Percentiles rank a stretch among this genome's conserved stretches.
These are phyloP conservation scores for Microplitis mediator DNA, from an alignment of 1,140 invertebrate species.

Conservation along the genomic window DNA sequence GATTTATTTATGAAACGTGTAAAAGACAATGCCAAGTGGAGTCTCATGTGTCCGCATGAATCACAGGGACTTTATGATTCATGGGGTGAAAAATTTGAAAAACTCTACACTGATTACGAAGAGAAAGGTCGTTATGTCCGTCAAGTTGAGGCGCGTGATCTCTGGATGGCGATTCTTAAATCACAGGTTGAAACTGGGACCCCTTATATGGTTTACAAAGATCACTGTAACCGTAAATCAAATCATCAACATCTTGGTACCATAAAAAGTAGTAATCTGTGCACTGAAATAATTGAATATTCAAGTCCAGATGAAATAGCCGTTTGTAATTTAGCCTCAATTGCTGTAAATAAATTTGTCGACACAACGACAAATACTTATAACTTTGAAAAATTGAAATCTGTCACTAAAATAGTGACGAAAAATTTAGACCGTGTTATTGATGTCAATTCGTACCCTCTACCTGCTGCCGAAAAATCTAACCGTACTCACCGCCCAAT, in stretches of 20 bases:
- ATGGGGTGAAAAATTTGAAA: slow-evolving; percentile 95
- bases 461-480: slow-evolving; percentile 86
- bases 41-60: slow-evolving; percentile 95
- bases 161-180: slow-evolving; percentile 95
- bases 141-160: slow-evolving; percentile 82
- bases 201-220: slow-evolving; percentile 98
- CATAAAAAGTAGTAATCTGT: slow-evolving; percentile 97
- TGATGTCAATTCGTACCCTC: slow-evolving; percentile 95
- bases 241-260: slow-evolving; percentile 99
- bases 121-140: slow-evolving; percentile 75
- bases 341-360: slow-evolving; percentile 97
- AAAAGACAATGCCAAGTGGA: slow-evolving; percentile 86
- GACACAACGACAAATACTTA: slow-evolving; percentile 74
- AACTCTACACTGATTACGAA: slow-evolving; percentile 91
- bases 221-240: slow-evolving; percentile 95
- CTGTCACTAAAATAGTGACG: slow-evolving; percentile 88
- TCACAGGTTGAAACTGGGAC: slow-evolving; percentile 98
- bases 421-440: slow-evolving; percentile 97
- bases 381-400: slow-evolving; percentile 88
- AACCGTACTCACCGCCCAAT: slow-evolving; percentile 95
- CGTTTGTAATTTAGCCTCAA: slow-evolving; percentile 97
- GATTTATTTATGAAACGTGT: slow-evolving; percentile 99
- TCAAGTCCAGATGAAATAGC: slow-evolving; percentile 91
- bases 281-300: slow-evolving; percentile 97
- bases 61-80: slow-evolving; percentile 88